Conservation (phyloP, 2,797 vertebrate species). For the Iguana delicatissima region DNA sequence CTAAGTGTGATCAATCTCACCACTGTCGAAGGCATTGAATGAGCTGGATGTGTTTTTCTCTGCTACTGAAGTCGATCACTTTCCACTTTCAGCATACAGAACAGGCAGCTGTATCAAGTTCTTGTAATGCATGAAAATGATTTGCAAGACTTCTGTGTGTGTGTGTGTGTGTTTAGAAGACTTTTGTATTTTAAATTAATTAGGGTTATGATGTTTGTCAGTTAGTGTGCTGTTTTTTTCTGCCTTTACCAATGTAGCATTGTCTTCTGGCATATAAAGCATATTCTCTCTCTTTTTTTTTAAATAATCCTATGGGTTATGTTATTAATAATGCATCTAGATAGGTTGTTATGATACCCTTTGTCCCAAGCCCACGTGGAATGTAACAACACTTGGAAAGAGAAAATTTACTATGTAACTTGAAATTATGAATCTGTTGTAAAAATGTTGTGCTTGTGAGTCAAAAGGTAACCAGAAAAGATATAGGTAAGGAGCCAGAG, state of each 20-base stretch:
- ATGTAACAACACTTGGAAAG: too few relatives aligned
- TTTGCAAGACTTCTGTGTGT: slow-evolving; percentile 6
- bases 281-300: too few relatives aligned
- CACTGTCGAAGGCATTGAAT: slow-evolving; percentile 72
- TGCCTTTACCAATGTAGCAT: background rate
- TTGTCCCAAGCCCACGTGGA: too few relatives aligned
- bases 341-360: too few relatives aligned
- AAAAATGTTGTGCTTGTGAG: too few relatives aligned
- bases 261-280: background rate
- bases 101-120: slow-evolving; percentile 57
- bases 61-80: slow-evolving; percentile 71
- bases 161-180: too few relatives aligned
- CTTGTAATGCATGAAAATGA: slow-evolving; percentile 63
- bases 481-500: too few relatives aligned
- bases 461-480: too few relatives aligned
- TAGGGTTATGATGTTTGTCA: background rate
- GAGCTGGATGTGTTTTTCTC: slow-evolving; percentile 77
- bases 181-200: background rate
- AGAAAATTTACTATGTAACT: too few relatives aligned
- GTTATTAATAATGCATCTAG: too few relatives aligned
- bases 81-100: slow-evolving; percentile 74
- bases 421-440: too few relatives aligned
- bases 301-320: background rate
- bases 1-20: slow-evolving; percentile 76
- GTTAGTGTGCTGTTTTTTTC: background rate